Conservation (phyloP, 1,140 invertebrate genomes). For the Colletes latitarsis region DNA sequence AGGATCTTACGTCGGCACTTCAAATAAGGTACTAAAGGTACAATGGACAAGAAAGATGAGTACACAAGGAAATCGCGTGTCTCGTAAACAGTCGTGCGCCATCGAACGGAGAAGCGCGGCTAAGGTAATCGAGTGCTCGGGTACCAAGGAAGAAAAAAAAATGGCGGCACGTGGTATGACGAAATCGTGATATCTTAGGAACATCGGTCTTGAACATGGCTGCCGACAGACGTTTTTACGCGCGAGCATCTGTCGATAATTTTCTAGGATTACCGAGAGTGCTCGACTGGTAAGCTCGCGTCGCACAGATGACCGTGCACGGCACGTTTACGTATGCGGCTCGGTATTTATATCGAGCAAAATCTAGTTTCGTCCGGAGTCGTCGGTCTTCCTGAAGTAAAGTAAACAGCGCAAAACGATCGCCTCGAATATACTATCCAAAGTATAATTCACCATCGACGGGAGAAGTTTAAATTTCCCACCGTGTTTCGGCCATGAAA, state of each 20-base stretch:
- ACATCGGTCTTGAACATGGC: slow-evolving; percentile 35
- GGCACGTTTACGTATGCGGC: neutral
- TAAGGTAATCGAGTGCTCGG: neutral
- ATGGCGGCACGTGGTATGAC: slow-evolving; percentile 41
- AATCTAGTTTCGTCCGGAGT: slow-evolving; percentile 44
- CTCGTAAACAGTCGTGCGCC: neutral
- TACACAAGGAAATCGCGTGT: neutral
- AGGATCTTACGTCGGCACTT: neutral
- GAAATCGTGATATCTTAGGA: slow-evolving; percentile 34
- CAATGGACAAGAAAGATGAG: neutral
- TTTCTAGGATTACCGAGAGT: slow-evolving; percentile 13
- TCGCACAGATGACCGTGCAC: neutral
- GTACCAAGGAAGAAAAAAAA: neutral
- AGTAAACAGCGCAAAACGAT: slow-evolving; percentile 10
- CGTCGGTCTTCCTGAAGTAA: slow-evolving; percentile 7
- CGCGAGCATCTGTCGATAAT: slow-evolving; percentile 30
- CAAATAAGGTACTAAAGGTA: neutral
- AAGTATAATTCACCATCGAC: neutral
- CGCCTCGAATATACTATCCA: neutral
- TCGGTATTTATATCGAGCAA: slow-evolving; percentile 36
- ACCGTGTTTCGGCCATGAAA: slow-evolving; percentile 13
- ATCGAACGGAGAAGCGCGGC: neutral
- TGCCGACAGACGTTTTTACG: neutral
- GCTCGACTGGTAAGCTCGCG: neutral
- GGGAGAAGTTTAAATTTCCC: neutral